These are phyloP conservation scores for Neoscelio sp. DNA, from an alignment of 2,888 invertebrate species.

Conservation along the genomic window DNA sequence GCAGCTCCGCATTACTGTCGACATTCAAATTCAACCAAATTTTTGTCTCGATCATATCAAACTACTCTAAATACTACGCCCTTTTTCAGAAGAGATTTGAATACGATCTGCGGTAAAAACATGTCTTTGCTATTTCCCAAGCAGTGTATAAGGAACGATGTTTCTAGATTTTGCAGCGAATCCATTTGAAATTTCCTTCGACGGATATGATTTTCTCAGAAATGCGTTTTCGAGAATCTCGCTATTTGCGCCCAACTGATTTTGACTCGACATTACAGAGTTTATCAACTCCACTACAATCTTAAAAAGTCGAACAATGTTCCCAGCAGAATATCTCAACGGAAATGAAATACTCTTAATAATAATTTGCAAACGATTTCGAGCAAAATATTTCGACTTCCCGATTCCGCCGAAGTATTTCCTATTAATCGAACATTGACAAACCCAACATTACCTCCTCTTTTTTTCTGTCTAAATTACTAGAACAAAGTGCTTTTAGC, in stretches of 20 bases:
- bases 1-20: too few species aligned
- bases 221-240: constrained; percentile 34
- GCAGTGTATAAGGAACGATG: constrained; percentile 38
- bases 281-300: constrained; percentile 24
- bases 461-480: constrained; percentile 4
- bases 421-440: constrained; percentile 42
- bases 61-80: background rate
- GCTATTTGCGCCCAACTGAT: constrained; percentile 7
- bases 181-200: too few species aligned
- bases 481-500: constrained; percentile 7
- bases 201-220: constrained; percentile 34
- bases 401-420: background rate
- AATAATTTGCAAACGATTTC: too few species aligned
- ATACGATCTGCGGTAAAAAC: constrained; percentile 23
- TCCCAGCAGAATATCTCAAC: too few species aligned
- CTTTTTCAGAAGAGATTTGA: constrained; percentile 23
- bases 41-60: too few species aligned
- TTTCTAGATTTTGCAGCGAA: constrained; percentile 24
- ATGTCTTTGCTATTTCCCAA: constrained; percentile 40
- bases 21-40: too few species aligned
- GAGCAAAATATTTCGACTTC: too few species aligned
- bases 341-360: too few species aligned
- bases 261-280: constrained; percentile 18
- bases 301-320: constrained; percentile 35
- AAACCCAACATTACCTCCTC: background rate